Conservation (phyloP, 2,888 invertebrate genomes). For the Tholera decimalis region DNA sequence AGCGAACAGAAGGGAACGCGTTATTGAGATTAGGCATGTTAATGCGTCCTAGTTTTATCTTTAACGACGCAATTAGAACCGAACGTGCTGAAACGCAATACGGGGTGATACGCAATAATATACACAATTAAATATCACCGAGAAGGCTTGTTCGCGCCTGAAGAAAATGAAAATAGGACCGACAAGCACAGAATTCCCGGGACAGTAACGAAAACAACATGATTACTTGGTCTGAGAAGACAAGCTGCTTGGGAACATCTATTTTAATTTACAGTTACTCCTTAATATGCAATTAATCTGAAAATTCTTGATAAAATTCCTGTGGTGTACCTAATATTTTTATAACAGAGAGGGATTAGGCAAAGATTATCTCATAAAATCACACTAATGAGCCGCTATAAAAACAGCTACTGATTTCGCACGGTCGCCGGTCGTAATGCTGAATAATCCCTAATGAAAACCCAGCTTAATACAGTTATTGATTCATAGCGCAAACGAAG, state of each 20-base stretch:
- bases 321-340: slow-evolving; percentile 3
- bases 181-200: slow-evolving; percentile 24
- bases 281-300: neutral
- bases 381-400: slow-evolving; percentile 46
- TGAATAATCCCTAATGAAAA: slow-evolving; percentile 76
- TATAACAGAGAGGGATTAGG: slow-evolving; percentile 1
- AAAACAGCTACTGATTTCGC: slow-evolving; percentile 59
- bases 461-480: slow-evolving; percentile 78
- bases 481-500: slow-evolving; percentile 80
- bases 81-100: slow-evolving; percentile 57
- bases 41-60: slow-evolving; percentile 53
- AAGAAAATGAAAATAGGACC: slow-evolving; percentile 46
- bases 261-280: neutral
- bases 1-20: slow-evolving; percentile 22
- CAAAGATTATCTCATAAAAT: slow-evolving; percentile 33
- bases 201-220: slow-evolving; percentile 15
- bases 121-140: slow-evolving; percentile 56
- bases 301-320: slow-evolving; percentile 2
- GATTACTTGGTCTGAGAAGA: neutral
- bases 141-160: slow-evolving; percentile 53
- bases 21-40: slow-evolving; percentile 53
- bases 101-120: slow-evolving; percentile 58
- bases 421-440: slow-evolving; percentile 65
- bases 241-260: neutral
- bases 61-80: slow-evolving; percentile 54